These are phyloP conservation scores for Cyprinodon brontotheroides DNA, from an alignment of 2,113 vertebrate species.

Conservation along the genomic window DNA sequence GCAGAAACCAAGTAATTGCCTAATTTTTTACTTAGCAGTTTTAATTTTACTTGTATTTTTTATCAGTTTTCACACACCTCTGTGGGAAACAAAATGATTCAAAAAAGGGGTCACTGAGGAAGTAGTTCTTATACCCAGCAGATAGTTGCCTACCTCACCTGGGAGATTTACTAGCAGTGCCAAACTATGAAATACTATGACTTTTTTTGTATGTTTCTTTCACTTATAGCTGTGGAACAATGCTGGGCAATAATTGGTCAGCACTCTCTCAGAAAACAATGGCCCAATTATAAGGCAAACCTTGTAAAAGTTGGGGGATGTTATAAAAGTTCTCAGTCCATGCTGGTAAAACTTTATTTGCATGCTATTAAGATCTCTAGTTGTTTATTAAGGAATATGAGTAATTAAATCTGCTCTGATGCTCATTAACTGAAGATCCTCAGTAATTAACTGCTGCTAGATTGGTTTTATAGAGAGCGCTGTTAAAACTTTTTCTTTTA, in stretches of 20 bases:
- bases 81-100: slow-evolving; percentile 25
- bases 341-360: slow-evolving; percentile 45
- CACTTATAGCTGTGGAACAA: slow-evolving; percentile 48
- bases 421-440: slow-evolving; percentile 47
- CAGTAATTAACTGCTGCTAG: slow-evolving; percentile 37
- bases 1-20: slow-evolving; percentile 59
- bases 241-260: slow-evolving; percentile 36
- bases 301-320: slow-evolving; percentile 19
- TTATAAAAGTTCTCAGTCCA: slow-evolving; percentile 11
- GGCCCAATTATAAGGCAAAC: slow-evolving; percentile 61
- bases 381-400: slow-evolving; percentile 44
- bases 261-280: slow-evolving; percentile 48
- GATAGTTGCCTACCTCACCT: slow-evolving; percentile 53
- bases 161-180: slow-evolving; percentile 33
- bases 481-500: slow-evolving; percentile 34
- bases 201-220: slow-evolving; percentile 22
- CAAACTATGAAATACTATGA: slow-evolving; percentile 18
- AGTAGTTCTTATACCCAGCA: slow-evolving; percentile 19
- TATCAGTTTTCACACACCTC: slow-evolving; percentile 59
- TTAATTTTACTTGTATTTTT: slow-evolving; percentile 67
- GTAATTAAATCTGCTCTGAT: slow-evolving; percentile 41
- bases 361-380: slow-evolving; percentile 4
- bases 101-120: slow-evolving; percentile 23
- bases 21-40: slow-evolving; percentile 45
- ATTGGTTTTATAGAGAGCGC: slow-evolving; percentile 36